These are phyloP conservation scores for Gymnogyps californianus DNA, from an alignment of 2,113 vertebrate genomes.

Conservation along the genomic window DNA sequence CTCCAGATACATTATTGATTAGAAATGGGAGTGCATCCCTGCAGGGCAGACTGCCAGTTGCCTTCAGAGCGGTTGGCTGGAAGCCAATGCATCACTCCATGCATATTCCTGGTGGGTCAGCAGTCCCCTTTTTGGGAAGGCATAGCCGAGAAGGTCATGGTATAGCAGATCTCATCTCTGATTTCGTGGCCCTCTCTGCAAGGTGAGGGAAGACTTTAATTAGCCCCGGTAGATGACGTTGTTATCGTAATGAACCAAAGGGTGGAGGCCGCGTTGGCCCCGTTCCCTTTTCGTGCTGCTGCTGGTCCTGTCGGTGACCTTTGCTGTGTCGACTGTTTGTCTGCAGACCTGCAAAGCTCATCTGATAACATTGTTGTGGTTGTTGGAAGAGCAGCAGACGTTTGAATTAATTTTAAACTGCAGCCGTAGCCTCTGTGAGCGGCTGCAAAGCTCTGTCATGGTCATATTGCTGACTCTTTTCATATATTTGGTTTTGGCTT, in stretches of 20 bases:
- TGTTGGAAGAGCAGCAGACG: background rate
- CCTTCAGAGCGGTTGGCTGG: background rate
- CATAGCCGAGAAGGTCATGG: background rate
- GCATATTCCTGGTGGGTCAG: background rate
- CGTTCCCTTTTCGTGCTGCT: background rate
- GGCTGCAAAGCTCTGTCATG: background rate
- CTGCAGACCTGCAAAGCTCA: slow-evolving; percentile 9
- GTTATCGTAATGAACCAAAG: background rate
- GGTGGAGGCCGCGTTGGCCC: background rate
- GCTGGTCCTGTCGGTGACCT: background rate
- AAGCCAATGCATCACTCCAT: background rate
- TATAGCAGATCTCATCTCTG: background rate
- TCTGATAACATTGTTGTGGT: slow-evolving; percentile 24
- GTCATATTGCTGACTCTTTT: background rate
- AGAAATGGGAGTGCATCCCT: background rate
- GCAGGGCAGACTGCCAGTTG: background rate
- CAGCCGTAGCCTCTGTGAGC: rapidly evolving
- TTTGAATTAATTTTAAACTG: background rate
- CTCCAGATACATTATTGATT: background rate
- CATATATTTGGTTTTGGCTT: background rate
- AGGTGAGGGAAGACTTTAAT: background rate
- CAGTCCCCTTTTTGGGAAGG: slow-evolving; percentile 1
- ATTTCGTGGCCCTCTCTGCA: background rate
- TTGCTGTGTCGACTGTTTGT: background rate
- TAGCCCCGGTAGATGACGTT: background rate